Evolutionary conservation across 1,140 invertebrate species (phyloP), one percentile per base, ranked within the genome.

Genomic region (Proales similis): DNA sequence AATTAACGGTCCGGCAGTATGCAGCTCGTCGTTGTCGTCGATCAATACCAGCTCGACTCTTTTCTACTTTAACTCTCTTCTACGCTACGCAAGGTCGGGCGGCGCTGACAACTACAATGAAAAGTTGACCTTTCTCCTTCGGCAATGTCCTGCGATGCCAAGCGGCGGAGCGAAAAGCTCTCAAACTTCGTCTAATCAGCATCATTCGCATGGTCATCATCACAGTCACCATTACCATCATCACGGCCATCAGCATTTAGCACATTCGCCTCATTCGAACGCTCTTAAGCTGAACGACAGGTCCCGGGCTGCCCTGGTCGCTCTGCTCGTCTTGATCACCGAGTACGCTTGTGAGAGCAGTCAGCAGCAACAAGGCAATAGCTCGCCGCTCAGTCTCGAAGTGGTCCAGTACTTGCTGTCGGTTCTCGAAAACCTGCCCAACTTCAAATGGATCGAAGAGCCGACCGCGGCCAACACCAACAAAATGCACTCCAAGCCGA

Each of bases 371-470:
- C 17, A 57, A 57, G 14, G 9, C 33, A 57, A 57, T 42, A 26
- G 51, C 39, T 2, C 14, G 4, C 3, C 51, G 20, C 14, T 57
- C 12, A 57, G 26, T 14, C 33, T 42, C 1, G 51, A 57, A 9
- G 17, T 57, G 22, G 14, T 57, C 3, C 39, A 57, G 39, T 57
- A 67, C 53, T 57, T 72, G 27, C 20, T 66, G 19, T 39, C 64
- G 12, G 32, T 68, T 12, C 47, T 72, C 3, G 36, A 38, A 9
- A 45, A 42, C 24, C 51, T 72, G 14, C 66, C 67, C 3, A 46
- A 65, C 32, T 45, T 72, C 9, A 69, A 69, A 65, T 72, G 71
- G 71, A 65, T 68, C 48, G 71, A 72, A 32, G 71, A 72, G 63
- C 67, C 66, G 11, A 24, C 39, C 24, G 60, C 65, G 7, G 26